Percentiles rank a stretch among this genome's conserved stretches.
Evolutionary conservation across 2,797 vertebrate genomes (phyloP).

Genomic region (Bradypus variegatus): DNA sequence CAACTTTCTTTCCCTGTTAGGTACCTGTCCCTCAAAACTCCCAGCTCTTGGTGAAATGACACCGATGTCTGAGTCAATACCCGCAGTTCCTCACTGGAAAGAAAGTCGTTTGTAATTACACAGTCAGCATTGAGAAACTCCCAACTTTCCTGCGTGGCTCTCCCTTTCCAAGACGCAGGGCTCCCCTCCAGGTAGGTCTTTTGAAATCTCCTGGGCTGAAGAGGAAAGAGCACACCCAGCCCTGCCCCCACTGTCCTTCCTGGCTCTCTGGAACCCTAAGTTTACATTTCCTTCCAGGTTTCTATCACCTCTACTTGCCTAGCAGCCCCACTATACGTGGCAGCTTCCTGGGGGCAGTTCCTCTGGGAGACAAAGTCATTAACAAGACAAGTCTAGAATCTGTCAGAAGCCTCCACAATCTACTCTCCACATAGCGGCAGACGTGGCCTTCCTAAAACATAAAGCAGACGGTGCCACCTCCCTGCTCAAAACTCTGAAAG

Average conservation of each 20-base stretch:
- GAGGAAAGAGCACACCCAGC: fast-evolving
- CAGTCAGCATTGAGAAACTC: neutral
- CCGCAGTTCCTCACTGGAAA: neutral
- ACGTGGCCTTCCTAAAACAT: neutral
- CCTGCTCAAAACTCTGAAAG: neutral
- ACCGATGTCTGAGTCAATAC: neutral
- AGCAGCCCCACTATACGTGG: neutral
- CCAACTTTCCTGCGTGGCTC: neutral
- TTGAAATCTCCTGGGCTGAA: neutral
- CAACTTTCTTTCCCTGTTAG: neutral
- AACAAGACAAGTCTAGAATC: neutral
- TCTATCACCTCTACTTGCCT: neutral
- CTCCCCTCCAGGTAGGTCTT: neutral
- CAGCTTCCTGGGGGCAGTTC: neutral
- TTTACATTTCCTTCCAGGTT: neutral
- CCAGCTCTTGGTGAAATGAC: neutral
- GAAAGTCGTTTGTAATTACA: neutral
- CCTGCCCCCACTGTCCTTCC: neutral
- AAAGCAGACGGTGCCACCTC: neutral
- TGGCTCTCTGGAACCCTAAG: neutral
- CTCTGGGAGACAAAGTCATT: neutral
- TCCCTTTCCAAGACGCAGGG: fast-evolving
- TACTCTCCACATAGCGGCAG: neutral
- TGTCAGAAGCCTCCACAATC: neutral
- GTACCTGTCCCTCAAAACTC: neutral